Percentiles rank a stretch among this genome's conserved stretches.
phyloP scores from a whole-genome alignment of 2,113 vertebrate genomes.

The Ptilorrhoa leucosticta region DNA sequence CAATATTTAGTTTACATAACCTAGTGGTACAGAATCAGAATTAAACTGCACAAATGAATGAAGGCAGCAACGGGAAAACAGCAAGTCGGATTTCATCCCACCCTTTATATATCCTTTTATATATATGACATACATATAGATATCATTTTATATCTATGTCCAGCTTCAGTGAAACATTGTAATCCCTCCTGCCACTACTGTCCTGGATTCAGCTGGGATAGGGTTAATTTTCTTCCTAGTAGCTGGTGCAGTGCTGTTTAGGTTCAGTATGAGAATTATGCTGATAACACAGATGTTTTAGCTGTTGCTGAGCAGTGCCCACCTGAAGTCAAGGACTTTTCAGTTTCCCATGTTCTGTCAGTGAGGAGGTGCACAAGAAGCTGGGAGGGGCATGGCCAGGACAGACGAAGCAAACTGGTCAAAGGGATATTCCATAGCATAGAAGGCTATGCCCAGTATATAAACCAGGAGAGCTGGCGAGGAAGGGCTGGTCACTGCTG shows the following conservation, averaged over 20 bases:
- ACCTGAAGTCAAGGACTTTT: neutral
- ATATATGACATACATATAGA: neutral
- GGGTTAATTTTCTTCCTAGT: neutral
- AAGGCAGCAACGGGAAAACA: neutral
- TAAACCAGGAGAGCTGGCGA: neutral
- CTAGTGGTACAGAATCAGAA: neutral
- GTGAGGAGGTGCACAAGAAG: neutral
- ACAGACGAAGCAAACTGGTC: neutral
- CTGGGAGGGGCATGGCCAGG: neutral
- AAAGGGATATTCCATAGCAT: neutral
- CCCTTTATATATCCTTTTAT: neutral
- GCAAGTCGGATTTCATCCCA: neutral
- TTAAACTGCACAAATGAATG: neutral
- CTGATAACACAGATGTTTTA: neutral
- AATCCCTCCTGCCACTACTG: neutral
- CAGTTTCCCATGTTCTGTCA: neutral
- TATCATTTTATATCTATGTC: neutral
- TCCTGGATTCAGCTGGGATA: neutral
- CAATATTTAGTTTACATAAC: constrained; percentile 13
- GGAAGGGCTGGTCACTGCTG: neutral
- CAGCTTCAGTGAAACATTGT: neutral
- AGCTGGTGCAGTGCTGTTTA: neutral
- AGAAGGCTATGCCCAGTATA: neutral
- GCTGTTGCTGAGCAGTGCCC: neutral
- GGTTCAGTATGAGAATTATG: neutral